These are phyloP conservation scores for Rhodinocichla rosea DNA, from an alignment of 2,113 vertebrate species.

Conservation along the genomic window DNA sequence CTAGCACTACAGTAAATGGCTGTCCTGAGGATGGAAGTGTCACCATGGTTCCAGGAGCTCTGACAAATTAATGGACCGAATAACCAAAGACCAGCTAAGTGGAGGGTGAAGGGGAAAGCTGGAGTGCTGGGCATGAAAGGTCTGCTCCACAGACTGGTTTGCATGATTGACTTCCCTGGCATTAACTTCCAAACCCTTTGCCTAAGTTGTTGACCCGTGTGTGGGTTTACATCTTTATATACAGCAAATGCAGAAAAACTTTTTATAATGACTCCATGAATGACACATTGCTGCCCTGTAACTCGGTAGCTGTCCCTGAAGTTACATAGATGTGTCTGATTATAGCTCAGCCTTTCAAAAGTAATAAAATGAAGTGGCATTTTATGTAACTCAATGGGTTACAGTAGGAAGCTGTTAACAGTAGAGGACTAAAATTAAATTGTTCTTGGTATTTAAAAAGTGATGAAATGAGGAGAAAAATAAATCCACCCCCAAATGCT, in stretches of 20 bases:
- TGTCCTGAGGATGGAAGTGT: neutral
- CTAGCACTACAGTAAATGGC: neutral
- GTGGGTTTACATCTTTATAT: neutral
- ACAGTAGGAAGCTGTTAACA: slow-evolving; percentile 58
- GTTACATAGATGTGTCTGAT: slow-evolving; percentile 7
- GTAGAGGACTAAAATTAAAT: slow-evolving; percentile 56
- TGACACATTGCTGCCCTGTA: neutral
- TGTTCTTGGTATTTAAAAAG: slow-evolving; percentile 59
- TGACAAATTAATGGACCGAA: neutral
- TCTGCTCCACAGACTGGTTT: neutral
- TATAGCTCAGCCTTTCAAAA: slow-evolving; percentile 39
- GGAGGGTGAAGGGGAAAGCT: neutral
- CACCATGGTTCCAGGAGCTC: neutral
- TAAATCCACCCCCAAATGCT: slow-evolving; percentile 39
- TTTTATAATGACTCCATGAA: neutral
- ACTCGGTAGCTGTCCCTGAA: neutral
- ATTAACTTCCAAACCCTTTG: neutral
- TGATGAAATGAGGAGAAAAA: slow-evolving; percentile 42
- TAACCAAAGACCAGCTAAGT: rapidly evolving
- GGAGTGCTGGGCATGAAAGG: neutral
- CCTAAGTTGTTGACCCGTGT: neutral
- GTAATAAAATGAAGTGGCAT: slow-evolving; percentile 17
- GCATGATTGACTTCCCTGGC: neutral
- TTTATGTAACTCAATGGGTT: slow-evolving; percentile 59
- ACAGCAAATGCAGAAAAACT: neutral